Percentiles rank a stretch among this genome's conserved stretches.
These are phyloP conservation scores for Hydractinia echinata DNA, from an alignment of 30 jellyfish, hydroid and myxozoan genomes.

Conservation along the genomic window DNA sequence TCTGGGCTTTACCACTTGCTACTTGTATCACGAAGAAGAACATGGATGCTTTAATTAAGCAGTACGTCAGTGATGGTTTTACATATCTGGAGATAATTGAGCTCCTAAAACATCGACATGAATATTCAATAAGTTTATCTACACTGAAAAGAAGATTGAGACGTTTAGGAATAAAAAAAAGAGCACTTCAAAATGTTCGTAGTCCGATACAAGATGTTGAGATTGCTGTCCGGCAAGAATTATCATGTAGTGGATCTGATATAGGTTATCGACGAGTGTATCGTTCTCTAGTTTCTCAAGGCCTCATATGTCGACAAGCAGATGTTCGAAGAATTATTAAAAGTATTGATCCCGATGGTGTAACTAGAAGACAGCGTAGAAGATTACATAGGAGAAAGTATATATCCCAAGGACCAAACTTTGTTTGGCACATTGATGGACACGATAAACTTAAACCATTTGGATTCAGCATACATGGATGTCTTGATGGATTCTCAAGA, in stretches of 20 bases:
- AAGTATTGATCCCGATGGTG: conserved; percentile 55
- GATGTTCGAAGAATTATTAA: conserved; percentile 28
- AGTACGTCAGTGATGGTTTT: conserved; percentile 40
- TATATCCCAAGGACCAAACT: conserved; percentile 50
- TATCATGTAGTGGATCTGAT: conserved; percentile 41
- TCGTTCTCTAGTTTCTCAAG: conserved; percentile 20
- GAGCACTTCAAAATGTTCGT: not conserved
- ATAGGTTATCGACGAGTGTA: conserved; percentile 43
- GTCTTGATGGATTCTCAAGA: conserved; percentile 64
- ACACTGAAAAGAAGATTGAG: conserved; percentile 45
- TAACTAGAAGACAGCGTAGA: conserved; percentile 20
- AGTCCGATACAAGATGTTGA: conserved; percentile 7
- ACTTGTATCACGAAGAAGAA: not conserved
- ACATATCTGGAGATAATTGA: conserved; percentile 45
- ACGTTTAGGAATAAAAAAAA: not conserved
- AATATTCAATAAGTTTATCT: conserved; percentile 32
- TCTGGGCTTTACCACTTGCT: too few species aligned
- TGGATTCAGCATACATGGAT: conserved; percentile 54
- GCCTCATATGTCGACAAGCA: conserved; percentile 26
- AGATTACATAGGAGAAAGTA: conserved; percentile 39
- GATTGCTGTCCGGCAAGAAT: conserved; percentile 29
- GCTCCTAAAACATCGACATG: conserved; percentile 34
- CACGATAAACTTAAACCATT: conserved; percentile 49
- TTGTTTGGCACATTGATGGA: conserved; percentile 58
- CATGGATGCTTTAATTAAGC: not conserved